Percentiles rank a stretch among this genome's conserved stretches.
phyloP scores from a whole-genome alignment of 2,888 invertebrate species.

The Thelaira solivaga region DNA sequence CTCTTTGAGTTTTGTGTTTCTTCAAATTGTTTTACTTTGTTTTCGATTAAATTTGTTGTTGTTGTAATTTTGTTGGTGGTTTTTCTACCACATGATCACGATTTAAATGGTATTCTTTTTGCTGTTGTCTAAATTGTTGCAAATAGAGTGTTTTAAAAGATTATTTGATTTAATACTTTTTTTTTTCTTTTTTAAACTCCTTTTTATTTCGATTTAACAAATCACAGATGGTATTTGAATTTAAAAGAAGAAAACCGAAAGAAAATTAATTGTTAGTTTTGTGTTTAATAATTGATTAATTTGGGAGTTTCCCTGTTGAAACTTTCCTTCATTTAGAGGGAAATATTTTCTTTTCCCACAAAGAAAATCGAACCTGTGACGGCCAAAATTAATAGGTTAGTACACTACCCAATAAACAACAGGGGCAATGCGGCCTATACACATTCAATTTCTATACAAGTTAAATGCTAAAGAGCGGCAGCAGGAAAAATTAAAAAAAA shows the following conservation, averaged over 20 bases:
- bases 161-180: conserved; percentile 52
- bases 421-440: too few relatives aligned
- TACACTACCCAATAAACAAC: too few relatives aligned
- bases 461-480: too few relatives aligned
- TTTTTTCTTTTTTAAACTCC: conserved; percentile 34
- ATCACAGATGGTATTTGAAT: conserved; percentile 45
- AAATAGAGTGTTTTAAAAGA: conserved; percentile 56
- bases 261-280: conserved; percentile 1
- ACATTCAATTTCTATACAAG: too few relatives aligned
- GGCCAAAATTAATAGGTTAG: too few relatives aligned
- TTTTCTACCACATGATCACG: conserved; percentile 75
- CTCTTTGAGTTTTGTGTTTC: conserved; percentile 2
- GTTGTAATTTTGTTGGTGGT: conserved; percentile 66
- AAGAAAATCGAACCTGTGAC: too few relatives aligned
- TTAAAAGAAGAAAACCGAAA: conserved; percentile 14
- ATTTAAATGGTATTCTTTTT: conserved; percentile 69
- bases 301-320: too few relatives aligned
- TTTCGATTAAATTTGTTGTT: conserved; percentile 46
- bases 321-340: too few relatives aligned
- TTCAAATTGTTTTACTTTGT: conserved; percentile 50
- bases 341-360: too few relatives aligned
- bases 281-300: too few relatives aligned
- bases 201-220: conserved; percentile 2
- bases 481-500: too few relatives aligned
- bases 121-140: conserved; percentile 53